phyloP scores from a whole-genome alignment of 2,797 vertebrate species.

The Fistularia commersonii region DNA sequence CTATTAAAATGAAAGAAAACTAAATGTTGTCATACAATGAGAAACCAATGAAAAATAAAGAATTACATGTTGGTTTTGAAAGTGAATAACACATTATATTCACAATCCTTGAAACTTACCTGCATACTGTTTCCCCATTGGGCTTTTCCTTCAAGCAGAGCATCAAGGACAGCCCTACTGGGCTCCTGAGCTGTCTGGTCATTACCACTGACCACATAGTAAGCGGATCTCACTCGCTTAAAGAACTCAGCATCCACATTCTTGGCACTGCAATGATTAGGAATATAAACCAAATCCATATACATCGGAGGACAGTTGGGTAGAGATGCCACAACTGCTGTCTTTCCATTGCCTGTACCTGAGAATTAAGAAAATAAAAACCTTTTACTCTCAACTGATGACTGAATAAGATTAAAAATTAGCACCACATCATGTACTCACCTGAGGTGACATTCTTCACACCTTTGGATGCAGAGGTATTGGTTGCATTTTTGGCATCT shows the following conservation, averaged over 20 bases:
- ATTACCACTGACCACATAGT: conserved; percentile 97
- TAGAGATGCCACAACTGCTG: conserved; percentile 70
- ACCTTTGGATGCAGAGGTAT: conserved; percentile 87
- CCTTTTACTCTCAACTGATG: background rate
- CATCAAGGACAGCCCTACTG: conserved; percentile 88
- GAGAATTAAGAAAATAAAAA: conserved; percentile 15
- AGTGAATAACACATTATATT: background rate
- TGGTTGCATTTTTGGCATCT: conserved; percentile 96
- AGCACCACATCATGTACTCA: conserved; percentile 45
- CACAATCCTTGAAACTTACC: conserved; percentile 65
- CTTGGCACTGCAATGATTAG: conserved; percentile 96
- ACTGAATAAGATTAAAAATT: background rate
- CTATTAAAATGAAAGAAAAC: too few relatives aligned
- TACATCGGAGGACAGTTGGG: conserved; percentile 91
- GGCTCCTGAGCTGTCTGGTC: conserved; percentile 89
- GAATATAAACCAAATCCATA: conserved; percentile 96
- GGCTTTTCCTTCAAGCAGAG: conserved; percentile 91
- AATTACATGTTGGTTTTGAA: too few relatives aligned
- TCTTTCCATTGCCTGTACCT: conserved; percentile 82
- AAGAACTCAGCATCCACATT: conserved; percentile 96
- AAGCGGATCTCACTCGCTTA: conserved; percentile 90
- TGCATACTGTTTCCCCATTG: conserved; percentile 94
- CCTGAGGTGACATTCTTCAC: conserved; percentile 85
- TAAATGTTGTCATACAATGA: too few relatives aligned
- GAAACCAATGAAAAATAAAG: too few relatives aligned